Percentiles rank a stretch among this genome's conserved stretches.
phyloP scores from a whole-genome alignment of 1,140 invertebrate species.

The Drosophila sp. region DNA sequence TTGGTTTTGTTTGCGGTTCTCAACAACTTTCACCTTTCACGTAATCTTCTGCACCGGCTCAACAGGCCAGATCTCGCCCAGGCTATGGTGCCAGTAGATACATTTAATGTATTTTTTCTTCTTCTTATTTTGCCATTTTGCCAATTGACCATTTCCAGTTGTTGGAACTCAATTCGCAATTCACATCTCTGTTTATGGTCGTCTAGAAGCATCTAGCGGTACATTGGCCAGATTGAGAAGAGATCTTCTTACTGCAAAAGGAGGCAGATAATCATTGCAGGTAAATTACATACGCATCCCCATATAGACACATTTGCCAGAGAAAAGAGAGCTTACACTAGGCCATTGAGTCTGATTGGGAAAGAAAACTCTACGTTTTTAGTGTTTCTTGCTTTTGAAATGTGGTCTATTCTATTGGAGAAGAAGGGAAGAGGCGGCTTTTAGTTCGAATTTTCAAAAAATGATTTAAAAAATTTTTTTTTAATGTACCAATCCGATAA shows the following conservation, averaged over 20 bases:
- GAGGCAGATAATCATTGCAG: conserved; percentile 34
- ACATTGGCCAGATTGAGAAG: conserved; percentile 63
- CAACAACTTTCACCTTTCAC: conserved; percentile 81
- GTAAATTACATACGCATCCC: conserved; percentile 65
- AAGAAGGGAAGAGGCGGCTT: too few relatives aligned
- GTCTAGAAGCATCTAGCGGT: conserved; percentile 65
- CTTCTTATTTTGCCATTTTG: conserved; percentile 48
- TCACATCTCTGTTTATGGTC: conserved; percentile 65
- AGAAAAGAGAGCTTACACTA: neutral
- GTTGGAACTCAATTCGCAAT: conserved; percentile 52
- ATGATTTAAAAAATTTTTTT: too few relatives aligned
- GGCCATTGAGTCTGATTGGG: neutral
- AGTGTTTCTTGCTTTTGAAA: too few relatives aligned
- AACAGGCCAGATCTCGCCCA: conserved; percentile 42
- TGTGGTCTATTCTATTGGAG: too few relatives aligned
- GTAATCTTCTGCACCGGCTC: conserved; percentile 57
- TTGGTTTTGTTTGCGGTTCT: conserved; percentile 67
- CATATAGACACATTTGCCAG: neutral
- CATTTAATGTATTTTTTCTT: conserved; percentile 55
- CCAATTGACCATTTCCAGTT: conserved; percentile 56
- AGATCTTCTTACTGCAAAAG: conserved; percentile 16
- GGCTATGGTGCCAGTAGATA: conserved; percentile 47
- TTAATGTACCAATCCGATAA: too few relatives aligned
- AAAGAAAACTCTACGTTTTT: neutral
- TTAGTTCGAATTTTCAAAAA: too few relatives aligned